Evolutionary conservation across 2,888 invertebrate genomes (phyloP), one percentile per base, ranked within the genome.

Genomic region (Drosophila formosana): DNA sequence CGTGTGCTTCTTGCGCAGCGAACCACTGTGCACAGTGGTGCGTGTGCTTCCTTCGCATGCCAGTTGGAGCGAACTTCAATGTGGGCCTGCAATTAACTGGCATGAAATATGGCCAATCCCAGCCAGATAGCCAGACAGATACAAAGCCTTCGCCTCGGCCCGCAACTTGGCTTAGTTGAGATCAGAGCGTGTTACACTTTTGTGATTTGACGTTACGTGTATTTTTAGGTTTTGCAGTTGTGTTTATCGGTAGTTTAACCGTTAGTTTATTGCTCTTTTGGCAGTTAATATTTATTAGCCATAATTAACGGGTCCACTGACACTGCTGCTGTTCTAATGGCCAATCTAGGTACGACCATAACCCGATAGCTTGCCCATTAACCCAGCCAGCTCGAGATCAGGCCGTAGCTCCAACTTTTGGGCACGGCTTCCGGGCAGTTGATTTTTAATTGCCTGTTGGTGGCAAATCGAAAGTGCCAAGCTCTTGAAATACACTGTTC

Each of bases 221-320:
- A 7, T 2, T 45, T 45, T 60, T 26, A 28, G 39, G 28, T 28
- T 9, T 53, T 37, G 49, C 60, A 37, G 43, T 61, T 66, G 66
- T 58, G 30, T 72, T 87, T 75, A 80, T 71, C 43, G 66, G 60
- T 46, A 51, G 61, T 72, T 60, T 66, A 55, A 52, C 49, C 56
- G 47, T 47, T 81, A 64, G 72, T 71, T 81, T 84, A 84, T 84
- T 84, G 76, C 84, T 84, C 79, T 84, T 89, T 84, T 84, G 88
- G 74, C 89, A 87, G 88, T 76, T 69, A 57, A 76, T 88, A 89
- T 84, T 84, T 84, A 89, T 84, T 84, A 65, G 68, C 71, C 67
- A 80, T 86, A 82, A 82, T 82, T 88, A 82, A 69, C 68, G 67
- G 68, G 66, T 63, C 53, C 1, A 47, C 57, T 39, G 41, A 55